Percentiles rank a stretch among this genome's conserved stretches.
These are phyloP conservation scores for Thinocorus orbignyianus DNA, from an alignment of 2,113 vertebrate species.

Conservation along the genomic window DNA sequence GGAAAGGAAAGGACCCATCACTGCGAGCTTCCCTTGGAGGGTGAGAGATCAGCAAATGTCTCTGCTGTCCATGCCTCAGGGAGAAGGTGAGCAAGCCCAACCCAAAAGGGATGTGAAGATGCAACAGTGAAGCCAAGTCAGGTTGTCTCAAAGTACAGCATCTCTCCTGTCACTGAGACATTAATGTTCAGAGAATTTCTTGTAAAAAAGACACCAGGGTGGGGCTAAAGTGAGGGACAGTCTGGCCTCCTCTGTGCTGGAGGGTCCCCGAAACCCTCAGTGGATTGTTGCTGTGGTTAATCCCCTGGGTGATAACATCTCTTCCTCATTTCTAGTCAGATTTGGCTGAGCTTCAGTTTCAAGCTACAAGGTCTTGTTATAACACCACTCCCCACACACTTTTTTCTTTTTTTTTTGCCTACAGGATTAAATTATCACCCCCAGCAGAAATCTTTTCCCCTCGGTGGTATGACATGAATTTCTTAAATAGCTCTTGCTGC, in stretches of 20 bases:
- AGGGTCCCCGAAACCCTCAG: background rate
- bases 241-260: background rate
- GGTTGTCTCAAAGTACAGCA: background rate
- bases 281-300: background rate
- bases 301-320: background rate
- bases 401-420: background rate
- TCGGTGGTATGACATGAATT: background rate
- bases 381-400: too few species aligned
- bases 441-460: background rate
- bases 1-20: background rate
- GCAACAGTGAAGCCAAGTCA: background rate
- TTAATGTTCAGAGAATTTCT: background rate
- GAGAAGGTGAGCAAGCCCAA: background rate
- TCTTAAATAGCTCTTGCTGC: background rate
- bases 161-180: background rate
- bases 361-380: background rate
- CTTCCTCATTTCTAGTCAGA: background rate
- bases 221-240: background rate
- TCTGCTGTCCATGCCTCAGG: background rate
- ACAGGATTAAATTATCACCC: background rate
- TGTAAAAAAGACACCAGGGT: background rate
- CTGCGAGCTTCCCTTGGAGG: background rate
- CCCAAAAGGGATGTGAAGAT: background rate
- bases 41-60: background rate
- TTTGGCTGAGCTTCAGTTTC: conserved; percentile 6